Conservation (phyloP, 2,113 vertebrate genomes). For the Delphinus delphis region DNA sequence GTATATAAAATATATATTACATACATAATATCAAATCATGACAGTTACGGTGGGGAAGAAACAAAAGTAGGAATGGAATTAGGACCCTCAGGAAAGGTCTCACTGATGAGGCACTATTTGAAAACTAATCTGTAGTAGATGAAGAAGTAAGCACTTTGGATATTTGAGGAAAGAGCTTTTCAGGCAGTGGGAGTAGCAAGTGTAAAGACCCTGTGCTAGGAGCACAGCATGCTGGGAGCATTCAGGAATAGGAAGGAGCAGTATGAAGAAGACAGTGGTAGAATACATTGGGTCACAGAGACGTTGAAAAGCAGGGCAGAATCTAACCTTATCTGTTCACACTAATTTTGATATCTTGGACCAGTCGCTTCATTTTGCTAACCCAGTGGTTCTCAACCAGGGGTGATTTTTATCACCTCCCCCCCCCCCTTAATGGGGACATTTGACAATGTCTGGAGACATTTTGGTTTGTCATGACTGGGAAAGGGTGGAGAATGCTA, state of each 20-base stretch:
- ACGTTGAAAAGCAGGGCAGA: not conserved
- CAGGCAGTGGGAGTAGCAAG: not conserved
- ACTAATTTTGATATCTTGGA: not conserved
- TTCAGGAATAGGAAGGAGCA: not conserved
- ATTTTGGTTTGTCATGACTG: not conserved
- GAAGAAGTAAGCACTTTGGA: not conserved
- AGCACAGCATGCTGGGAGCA: not conserved
- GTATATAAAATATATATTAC: not conserved
- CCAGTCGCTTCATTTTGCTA: not conserved
- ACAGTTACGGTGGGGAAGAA: not conserved
- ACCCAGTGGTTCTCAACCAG: not conserved
- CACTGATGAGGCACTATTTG: not conserved
- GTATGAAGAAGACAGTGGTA: not conserved
- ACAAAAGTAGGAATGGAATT: not conserved
- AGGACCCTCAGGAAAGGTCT: not conserved
- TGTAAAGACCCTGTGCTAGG: not conserved
- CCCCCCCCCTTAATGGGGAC: too few species aligned
- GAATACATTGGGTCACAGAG: not conserved
- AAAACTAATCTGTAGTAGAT: not conserved
- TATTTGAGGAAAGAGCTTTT: not conserved
- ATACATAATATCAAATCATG: not conserved
- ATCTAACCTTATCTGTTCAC: not conserved
- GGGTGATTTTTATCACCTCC: not conserved
- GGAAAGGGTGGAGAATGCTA: not conserved
- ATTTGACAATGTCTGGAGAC: not conserved